Conservation (phyloP, 2,888 invertebrate species). For the Salticus scenicus region DNA sequence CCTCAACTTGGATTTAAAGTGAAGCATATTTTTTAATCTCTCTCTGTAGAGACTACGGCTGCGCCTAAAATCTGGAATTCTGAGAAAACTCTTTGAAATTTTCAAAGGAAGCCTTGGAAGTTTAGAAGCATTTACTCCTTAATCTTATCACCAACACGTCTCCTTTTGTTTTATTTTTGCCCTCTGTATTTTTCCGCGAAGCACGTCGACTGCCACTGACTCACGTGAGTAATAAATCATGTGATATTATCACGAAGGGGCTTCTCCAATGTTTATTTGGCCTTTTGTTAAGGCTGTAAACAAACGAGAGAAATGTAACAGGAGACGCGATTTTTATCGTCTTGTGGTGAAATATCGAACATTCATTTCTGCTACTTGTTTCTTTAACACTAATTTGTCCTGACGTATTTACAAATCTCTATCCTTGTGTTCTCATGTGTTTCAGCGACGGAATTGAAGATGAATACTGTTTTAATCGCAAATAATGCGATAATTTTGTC, state of each 20-base stretch:
- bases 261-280: background rate
- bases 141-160: background rate
- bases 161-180: background rate
- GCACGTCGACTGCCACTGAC: background rate
- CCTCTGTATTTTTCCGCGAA: background rate
- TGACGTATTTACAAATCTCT: too few relatives aligned
- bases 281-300: background rate
- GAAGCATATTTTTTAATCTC: too few relatives aligned
- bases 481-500: too few relatives aligned
- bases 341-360: background rate
- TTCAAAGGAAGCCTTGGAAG: background rate
- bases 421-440: too few relatives aligned
- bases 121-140: background rate
- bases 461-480: too few relatives aligned
- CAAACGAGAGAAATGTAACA: background rate
- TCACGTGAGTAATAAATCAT: constrained; percentile 11
- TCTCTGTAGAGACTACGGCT: too few relatives aligned
- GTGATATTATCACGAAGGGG: background rate
- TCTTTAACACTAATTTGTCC: too few relatives aligned
- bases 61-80: too few relatives aligned
- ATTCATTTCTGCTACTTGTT: background rate
- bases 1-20: too few relatives aligned
- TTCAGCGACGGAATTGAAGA: too few relatives aligned
- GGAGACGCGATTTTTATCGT: background rate
- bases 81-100: background rate